Evolutionary conservation across 2,797 vertebrate genomes (phyloP), one percentile per base, ranked within the genome.

Genomic region (Falco rusticolus): DNA sequence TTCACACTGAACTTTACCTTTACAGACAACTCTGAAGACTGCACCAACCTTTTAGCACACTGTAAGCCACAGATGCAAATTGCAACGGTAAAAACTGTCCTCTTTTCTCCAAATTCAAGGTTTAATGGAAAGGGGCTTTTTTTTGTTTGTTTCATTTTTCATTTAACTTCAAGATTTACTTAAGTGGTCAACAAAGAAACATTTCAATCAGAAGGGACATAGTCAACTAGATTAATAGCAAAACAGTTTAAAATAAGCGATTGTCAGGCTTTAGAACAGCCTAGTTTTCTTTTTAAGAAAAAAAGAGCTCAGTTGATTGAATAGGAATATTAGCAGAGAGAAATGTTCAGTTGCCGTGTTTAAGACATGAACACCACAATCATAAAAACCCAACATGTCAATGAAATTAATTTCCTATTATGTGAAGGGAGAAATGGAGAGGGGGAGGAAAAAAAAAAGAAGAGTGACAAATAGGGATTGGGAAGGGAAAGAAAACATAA

Each of bases 331-430:
- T 85, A 95, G 75, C 86, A 90, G 81, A 95, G 28, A 91, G 86
- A 85, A 92, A 87, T 51, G 53, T 82, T 89, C 85, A 90, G 69
- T n/a, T 95, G 78, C 66, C 15, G 0, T 80, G 31, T 92, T 87
- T 92, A 89, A 81, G 93, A 90, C 76, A 84, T 54, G 72, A 95
- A 94, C 84, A 90, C 69, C 80, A 82, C 89, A 94, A 68, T 76
- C 79, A 59, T 91, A 96, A 96, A 93, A 96, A 87, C 91, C 87
- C 94, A 96, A 84, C 77, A 24, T 29, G 37, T 88, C 84, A 91
- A 64, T 74, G 57, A 91, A 95, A 80, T 79, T 63, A 0, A 79
- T 84, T 94, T 93, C 50, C 76, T 76, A 76, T 29, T 94, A 59
- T 18, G 18, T 64, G 63, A 76, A 78, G 57, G 76, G 41, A 94